phyloP scores from a whole-genome alignment of 2,113 vertebrate species.

The Heterochromis multidens region DNA sequence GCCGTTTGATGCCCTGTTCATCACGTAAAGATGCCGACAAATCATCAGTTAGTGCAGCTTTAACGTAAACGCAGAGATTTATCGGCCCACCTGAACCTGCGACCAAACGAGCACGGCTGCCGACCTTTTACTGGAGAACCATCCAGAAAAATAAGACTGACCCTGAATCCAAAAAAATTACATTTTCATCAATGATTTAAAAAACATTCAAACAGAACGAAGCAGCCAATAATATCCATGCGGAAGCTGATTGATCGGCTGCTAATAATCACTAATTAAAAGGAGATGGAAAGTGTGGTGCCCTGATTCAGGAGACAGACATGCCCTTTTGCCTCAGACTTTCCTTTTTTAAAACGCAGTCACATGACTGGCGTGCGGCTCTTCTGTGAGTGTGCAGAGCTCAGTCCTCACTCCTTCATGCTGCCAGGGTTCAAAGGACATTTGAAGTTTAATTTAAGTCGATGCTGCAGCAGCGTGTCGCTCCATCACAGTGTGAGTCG shows the following conservation, averaged over 20 bases:
- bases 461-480: too few relatives aligned
- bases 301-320: neutral
- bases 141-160: too few relatives aligned
- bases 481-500: neutral
- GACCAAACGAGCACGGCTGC: neutral
- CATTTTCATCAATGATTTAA: too few relatives aligned
- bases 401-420: neutral
- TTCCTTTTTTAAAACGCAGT: too few relatives aligned
- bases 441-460: too few relatives aligned
- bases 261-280: neutral
- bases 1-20: neutral
- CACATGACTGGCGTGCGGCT: neutral
- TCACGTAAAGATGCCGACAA: neutral
- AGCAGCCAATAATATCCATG: neutral
- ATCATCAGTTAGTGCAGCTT: neutral
- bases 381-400: too few relatives aligned
- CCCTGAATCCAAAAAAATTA: neutral
- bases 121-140: neutral
- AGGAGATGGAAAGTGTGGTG: neutral
- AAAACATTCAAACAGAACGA: too few relatives aligned
- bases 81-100: neutral
- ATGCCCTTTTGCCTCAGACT: neutral
- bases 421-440: too few relatives aligned
- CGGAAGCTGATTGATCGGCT: neutral
- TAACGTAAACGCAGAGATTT: neutral